phyloP scores from a whole-genome alignment of 2,888 invertebrate species.

The Drosophila tanythrix region DNA sequence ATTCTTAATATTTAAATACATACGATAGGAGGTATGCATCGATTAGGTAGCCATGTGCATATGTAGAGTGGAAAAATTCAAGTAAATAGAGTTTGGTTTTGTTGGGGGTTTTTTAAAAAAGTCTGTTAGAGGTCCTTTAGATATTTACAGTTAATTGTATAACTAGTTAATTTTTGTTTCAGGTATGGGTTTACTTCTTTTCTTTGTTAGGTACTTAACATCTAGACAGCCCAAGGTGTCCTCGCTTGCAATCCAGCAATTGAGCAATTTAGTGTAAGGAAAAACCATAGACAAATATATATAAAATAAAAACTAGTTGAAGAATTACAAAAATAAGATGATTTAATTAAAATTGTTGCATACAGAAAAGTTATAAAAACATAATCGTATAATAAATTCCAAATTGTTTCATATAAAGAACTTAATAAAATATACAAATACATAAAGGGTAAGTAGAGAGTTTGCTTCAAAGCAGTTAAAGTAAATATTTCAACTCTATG shows the following conservation, averaged over 20 bases:
- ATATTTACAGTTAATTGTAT: conserved; percentile 65
- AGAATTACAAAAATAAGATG: conserved; percentile 16
- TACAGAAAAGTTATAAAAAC: conserved; percentile 29
- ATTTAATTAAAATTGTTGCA: conserved; percentile 35
- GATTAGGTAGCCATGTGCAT: conserved; percentile 75
- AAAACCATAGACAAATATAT: conserved; percentile 5
- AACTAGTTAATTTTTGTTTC: conserved; percentile 46
- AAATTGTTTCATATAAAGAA: conserved; percentile 24
- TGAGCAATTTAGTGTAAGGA: conserved; percentile 56
- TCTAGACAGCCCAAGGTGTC: conserved; percentile 56
- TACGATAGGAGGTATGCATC: conserved; percentile 22
- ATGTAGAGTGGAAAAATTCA: conserved; percentile 50
- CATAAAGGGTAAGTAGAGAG: conserved; percentile 10
- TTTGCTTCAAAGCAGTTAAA: conserved; percentile 18
- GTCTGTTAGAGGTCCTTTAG: conserved; percentile 71
- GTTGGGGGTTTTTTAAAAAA: conserved; percentile 37
- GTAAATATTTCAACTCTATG: conserved; percentile 31
- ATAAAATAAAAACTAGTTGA: conserved; percentile 1
- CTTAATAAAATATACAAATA: conserved; percentile 19
- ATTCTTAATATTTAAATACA: conserved; percentile 39
- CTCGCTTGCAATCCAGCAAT: conserved; percentile 27
- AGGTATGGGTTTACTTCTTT: conserved; percentile 34
- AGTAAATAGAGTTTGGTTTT: conserved; percentile 37
- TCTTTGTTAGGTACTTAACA: conserved; percentile 72
- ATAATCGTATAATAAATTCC: conserved; percentile 49